Evolutionary conservation across 2,888 invertebrate species (phyloP).

Genomic region (Athalia circularis): DNA sequence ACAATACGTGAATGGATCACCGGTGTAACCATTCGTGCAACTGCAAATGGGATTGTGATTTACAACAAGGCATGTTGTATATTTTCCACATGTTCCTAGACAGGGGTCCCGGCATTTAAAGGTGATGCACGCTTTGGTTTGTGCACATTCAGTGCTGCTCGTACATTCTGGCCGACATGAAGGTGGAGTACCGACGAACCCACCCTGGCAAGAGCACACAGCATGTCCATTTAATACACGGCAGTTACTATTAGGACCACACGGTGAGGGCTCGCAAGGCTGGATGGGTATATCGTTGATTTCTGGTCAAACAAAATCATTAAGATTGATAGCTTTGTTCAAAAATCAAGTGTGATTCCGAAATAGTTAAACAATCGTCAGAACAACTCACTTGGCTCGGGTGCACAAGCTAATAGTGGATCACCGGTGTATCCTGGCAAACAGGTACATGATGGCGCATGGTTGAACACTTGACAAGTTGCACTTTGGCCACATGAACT

Average conservation of each 20-base stretch:
- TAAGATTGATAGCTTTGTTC: background rate
- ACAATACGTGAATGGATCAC: constrained; percentile 87
- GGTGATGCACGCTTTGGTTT: constrained; percentile 87
- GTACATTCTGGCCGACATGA: constrained; percentile 89
- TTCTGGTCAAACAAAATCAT: constrained; percentile 1
- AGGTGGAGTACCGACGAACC: constrained; percentile 87
- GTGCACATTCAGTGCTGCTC: constrained; percentile 88
- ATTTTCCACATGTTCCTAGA: constrained; percentile 86
- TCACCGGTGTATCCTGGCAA: constrained; percentile 87
- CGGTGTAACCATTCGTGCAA: constrained; percentile 85
- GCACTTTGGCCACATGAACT: constrained; percentile 89
- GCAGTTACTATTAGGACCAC: constrained; percentile 89
- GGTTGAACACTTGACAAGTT: constrained; percentile 87
- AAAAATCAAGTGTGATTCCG: background rate
- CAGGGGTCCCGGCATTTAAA: constrained; percentile 90
- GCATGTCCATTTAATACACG: constrained; percentile 85
- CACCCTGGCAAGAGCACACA: constrained; percentile 86
- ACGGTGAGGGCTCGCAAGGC: constrained; percentile 89
- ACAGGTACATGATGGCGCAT: constrained; percentile 88
- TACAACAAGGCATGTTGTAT: constrained; percentile 88
- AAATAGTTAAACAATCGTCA: background rate
- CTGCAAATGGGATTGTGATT: constrained; percentile 93
- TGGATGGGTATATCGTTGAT: constrained; percentile 65
- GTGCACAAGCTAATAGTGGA: constrained; percentile 78
- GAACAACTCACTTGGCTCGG: constrained; percentile 23